phyloP scores from a whole-genome alignment of 1,140 invertebrate genomes.

The Scaptomyza montana region DNA sequence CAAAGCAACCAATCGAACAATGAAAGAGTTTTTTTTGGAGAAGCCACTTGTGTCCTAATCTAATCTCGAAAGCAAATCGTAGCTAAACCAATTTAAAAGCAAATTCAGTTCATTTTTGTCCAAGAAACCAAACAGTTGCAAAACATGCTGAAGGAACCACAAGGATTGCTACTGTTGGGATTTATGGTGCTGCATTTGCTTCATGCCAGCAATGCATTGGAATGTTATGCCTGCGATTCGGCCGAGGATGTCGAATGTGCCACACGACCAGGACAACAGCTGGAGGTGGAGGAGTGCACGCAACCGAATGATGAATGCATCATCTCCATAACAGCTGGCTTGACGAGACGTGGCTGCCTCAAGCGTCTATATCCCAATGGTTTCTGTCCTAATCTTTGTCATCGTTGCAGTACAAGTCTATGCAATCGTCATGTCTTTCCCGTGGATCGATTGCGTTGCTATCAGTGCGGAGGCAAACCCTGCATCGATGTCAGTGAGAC shows the following conservation, averaged over 20 bases:
- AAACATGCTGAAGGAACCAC: background rate
- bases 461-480: constrained; percentile 65
- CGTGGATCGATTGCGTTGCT: constrained; percentile 62
- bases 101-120: constrained; percentile 12
- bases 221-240: constrained; percentile 76
- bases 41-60: constrained; percentile 29
- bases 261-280: constrained; percentile 67
- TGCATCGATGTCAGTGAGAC: constrained; percentile 64
- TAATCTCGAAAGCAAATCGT: constrained; percentile 9
- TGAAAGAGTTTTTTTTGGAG: background rate
- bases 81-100: background rate
- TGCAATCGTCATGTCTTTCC: constrained; percentile 75
- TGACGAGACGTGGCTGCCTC: constrained; percentile 70
- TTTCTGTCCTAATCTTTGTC: constrained; percentile 69
- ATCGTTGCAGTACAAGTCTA: constrained; percentile 64
- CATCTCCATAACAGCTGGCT: constrained; percentile 61
- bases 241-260: constrained; percentile 68
- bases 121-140: constrained; percentile 8
- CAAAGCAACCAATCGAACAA: constrained; percentile 14
- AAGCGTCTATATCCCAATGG: constrained; percentile 58
- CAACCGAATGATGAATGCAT: constrained; percentile 55
- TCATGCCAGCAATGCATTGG: constrained; percentile 18
- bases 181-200: constrained; percentile 6
- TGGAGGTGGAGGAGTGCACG: constrained; percentile 70
- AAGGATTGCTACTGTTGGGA: background rate